These are phyloP conservation scores for Neosilurus hyrtlii DNA, from an alignment of 2,797 vertebrate genomes.

Conservation along the genomic window DNA sequence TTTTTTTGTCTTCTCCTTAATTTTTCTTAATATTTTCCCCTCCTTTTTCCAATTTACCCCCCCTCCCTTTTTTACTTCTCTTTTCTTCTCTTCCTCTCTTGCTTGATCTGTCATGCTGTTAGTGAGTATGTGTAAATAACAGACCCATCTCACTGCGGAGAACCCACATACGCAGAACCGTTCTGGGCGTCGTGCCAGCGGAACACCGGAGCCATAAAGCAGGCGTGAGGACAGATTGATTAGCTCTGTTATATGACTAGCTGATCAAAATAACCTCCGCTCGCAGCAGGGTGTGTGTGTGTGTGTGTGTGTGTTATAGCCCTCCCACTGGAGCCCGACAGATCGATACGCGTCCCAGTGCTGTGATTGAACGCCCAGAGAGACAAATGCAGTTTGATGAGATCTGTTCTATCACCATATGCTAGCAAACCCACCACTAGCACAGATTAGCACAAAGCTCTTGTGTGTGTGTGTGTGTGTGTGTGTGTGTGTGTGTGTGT, in stretches of 20 bases:
- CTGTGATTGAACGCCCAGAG: conserved; percentile 21
- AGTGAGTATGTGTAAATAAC: conserved; percentile 13
- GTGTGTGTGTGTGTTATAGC: conserved; percentile 34
- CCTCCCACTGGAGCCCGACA: conserved; percentile 23
- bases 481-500: background rate
- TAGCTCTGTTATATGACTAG: conserved; percentile 34
- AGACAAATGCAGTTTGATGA: conserved; percentile 29
- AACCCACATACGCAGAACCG: background rate
- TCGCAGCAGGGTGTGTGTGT: conserved; percentile 9
- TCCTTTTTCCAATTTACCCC: no score
- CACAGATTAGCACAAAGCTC: background rate
- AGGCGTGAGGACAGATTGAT: conserved; percentile 28
- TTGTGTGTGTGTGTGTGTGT: conserved; percentile 14
- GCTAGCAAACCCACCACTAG: conserved; percentile 30
- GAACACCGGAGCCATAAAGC: conserved; percentile 10
- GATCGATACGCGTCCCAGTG: conserved; percentile 33
- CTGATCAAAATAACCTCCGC: conserved; percentile 40
- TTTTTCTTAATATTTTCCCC: no score
- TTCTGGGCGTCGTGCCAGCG: conserved; percentile 20
- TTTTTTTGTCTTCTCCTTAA: no score
- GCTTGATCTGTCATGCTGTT: background rate
- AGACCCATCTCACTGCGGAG: conserved; percentile 9
- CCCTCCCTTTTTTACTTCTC: no score
- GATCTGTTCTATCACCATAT: conserved; percentile 10
- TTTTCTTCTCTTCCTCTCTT: background rate